Conservation (phyloP, 2,113 vertebrate species). For the Mesoclemmys tuberculata region DNA sequence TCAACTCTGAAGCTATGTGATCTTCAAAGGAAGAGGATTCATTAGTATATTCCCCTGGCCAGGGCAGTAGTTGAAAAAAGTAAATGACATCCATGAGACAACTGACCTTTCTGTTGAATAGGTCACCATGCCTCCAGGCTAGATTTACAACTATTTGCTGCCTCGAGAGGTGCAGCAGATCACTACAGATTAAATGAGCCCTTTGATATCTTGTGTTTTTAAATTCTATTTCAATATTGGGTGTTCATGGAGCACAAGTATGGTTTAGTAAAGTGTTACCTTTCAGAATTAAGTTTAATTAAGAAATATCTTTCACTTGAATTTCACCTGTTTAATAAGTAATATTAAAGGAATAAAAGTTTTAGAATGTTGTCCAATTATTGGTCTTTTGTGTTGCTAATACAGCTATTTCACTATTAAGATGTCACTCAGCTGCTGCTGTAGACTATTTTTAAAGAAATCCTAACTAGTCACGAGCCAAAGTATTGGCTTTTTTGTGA, state of each 20-base stretch:
- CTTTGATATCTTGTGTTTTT: conserved; percentile 14
- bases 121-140: conserved; percentile 24
- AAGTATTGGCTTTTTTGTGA: background rate
- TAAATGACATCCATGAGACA: background rate
- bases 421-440: background rate
- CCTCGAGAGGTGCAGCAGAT: conserved; percentile 10
- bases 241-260: background rate
- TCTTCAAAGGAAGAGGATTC: conserved; percentile 1
- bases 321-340: background rate
- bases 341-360: background rate
- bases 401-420: background rate
- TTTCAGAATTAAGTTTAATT: conserved; percentile 43
- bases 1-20: background rate
- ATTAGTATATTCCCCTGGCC: conserved; percentile 12
- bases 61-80: background rate
- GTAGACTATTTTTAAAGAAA: background rate
- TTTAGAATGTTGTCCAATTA: background rate
- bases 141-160: conserved; percentile 15
- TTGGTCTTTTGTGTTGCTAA: background rate
- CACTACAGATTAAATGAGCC: conserved; percentile 33
- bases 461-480: background rate
- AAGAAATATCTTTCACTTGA: background rate
- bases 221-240: background rate
- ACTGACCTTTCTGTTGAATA: conserved; percentile 40
- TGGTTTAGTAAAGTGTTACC: conserved; percentile 16